Percentiles rank a stretch among this genome's conserved stretches.
phyloP scores from a whole-genome alignment of 2,113 vertebrate species.

The Nothoprocta pentlandii region DNA sequence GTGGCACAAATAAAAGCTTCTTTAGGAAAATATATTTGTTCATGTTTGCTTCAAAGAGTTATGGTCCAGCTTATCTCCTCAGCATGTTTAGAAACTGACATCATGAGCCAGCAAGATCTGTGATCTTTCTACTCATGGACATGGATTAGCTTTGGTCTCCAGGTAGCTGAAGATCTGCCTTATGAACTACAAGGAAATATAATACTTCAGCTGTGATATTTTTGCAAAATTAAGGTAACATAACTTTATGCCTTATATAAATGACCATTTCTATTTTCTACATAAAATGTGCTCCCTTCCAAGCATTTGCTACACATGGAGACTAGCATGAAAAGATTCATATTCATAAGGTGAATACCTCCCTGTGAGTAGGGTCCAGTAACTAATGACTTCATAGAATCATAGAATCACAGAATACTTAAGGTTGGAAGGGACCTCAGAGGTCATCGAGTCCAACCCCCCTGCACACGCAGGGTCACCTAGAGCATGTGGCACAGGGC shows the following conservation, averaged over 20 bases:
- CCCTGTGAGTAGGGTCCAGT: not conserved
- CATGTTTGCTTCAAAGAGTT: not conserved
- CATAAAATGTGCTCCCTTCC: not conserved
- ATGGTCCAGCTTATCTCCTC: not conserved
- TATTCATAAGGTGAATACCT: not conserved
- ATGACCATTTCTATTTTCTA: not conserved
- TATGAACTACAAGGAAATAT: not conserved
- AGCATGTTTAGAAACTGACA: not conserved
- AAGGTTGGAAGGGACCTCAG: no score
- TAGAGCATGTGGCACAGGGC: no score
- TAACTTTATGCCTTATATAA: not conserved
- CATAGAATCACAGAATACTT: no score
- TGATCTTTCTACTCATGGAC: not conserved
- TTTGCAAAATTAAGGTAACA: not conserved
- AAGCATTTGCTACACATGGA: not conserved
- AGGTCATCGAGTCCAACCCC: no score
- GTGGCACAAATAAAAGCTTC: not conserved
- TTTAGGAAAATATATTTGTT: not conserved
- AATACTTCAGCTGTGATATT: not conserved
- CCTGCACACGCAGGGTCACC: no score
- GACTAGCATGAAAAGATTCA: not conserved
- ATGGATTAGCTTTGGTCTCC: not conserved
- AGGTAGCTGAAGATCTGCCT: not conserved
- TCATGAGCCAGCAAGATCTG: not conserved
- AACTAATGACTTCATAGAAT: not conserved